These are phyloP conservation scores for Pseudochirops cupreus DNA, from an alignment of 2,797 vertebrate species.

Conservation along the genomic window DNA sequence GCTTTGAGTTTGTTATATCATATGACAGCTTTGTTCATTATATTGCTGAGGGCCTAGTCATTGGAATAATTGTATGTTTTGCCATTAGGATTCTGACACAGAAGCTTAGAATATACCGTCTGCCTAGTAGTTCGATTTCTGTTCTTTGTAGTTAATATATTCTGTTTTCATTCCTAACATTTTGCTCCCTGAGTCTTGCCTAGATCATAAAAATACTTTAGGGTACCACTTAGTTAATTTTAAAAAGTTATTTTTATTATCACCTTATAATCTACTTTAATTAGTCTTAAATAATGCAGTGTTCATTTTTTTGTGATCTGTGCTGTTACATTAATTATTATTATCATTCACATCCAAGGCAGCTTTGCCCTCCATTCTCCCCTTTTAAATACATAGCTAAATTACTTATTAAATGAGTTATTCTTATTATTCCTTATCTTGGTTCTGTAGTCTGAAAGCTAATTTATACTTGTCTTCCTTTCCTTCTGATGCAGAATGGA, in stretches of 20 bases:
- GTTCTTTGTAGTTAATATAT: not conserved
- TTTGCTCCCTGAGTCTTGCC: not conserved
- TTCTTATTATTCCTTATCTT: not conserved
- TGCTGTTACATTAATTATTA: not conserved
- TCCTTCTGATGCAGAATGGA: slow-evolving; percentile 90
- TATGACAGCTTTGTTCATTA: not conserved
- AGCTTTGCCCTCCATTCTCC: not conserved
- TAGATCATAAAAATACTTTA: not conserved
- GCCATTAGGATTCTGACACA: not conserved
- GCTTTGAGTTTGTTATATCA: not conserved
- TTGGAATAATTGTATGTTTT: not conserved
- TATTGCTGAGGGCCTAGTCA: not conserved
- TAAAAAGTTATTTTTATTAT: not conserved
- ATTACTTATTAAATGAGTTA: not conserved
- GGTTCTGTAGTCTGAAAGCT: not conserved
- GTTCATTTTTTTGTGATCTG: not conserved
- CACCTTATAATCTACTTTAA: not conserved
- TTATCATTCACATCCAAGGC: not conserved
- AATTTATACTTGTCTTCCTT: slow-evolving; percentile 51
- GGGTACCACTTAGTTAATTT: not conserved
- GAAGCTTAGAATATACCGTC: not conserved
- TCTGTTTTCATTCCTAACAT: not conserved
- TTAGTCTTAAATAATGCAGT: not conserved
- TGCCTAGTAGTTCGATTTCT: not conserved
- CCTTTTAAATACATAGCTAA: not conserved